Conservation (phyloP, 2,113 vertebrate genomes). For the Prunella fulvescens region DNA sequence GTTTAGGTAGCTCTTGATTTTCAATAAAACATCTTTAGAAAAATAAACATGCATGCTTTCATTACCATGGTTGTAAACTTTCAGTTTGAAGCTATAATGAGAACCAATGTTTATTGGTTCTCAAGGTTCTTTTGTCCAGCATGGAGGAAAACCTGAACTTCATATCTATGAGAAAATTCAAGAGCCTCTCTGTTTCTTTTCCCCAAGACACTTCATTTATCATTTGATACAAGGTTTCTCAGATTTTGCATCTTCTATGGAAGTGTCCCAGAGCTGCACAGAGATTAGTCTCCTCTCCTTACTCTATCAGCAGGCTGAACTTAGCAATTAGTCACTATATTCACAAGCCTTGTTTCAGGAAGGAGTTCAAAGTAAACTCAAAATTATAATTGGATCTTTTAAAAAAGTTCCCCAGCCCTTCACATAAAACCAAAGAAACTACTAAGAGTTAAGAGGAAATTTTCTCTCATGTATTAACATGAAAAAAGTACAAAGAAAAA, state of each 20-base stretch:
- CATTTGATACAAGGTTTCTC: background rate
- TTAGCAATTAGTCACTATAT: background rate
- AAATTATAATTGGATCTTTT: background rate
- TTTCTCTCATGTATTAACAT: background rate
- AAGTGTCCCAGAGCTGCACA: background rate
- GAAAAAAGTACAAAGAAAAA: background rate
- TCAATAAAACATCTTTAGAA: background rate
- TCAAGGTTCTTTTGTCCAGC: background rate
- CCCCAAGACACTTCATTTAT: fast-evolving
- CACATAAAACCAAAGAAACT: background rate
- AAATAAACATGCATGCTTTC: background rate
- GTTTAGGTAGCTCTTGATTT: background rate
- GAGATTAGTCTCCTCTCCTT: background rate
- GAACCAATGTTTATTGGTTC: background rate
- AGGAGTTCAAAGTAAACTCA: background rate
- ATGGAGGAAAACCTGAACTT: background rate
- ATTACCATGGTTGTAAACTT: background rate
- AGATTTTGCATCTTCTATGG: background rate
- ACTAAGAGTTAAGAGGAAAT: background rate
- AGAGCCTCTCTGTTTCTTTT: background rate
- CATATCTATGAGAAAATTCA: fast-evolving
- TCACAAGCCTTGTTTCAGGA: background rate
- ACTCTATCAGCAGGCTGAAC: fast-evolving
- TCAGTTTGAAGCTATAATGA: background rate
- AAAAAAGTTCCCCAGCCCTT: background rate